Base-by-base conservation (phyloP, 2,888 invertebrate genomes). In the Calameuta filiformis region DNA sequence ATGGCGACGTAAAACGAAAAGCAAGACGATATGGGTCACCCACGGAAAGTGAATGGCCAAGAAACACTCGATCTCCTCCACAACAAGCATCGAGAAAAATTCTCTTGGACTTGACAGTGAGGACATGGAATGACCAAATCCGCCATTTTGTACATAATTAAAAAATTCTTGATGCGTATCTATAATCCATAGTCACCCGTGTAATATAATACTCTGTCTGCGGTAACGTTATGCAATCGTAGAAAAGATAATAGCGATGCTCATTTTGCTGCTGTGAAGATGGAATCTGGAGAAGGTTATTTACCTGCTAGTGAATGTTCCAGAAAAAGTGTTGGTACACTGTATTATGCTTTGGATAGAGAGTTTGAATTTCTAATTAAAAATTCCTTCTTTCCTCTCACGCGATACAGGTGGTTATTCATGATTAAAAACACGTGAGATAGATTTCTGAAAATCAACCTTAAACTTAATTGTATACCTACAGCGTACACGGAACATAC, bases 31-130 rank as follows among this genome's bases (percentile, higher is more conserved):
- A 85, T 81, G 79, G 89, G 88, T 88, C 88, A 86, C 80, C 83
- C 75, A 83, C 86, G 83, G 88, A 89, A 89, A 89, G 89, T 87
- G 88, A 89, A 87, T 87, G 87, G 86, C 82, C 83, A 78, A 71
- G 71, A 71, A 23, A 56, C 56, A 56, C 23, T 9, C 56, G 23
- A 56, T 56, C 56, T 56, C 56, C 56, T 23, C 40, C 40, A 6
- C 56, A 56, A 56, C 56, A 56, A 56, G 56, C 23, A 56, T 56
- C 23, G 9, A 9, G 56, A 56, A 56, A 23, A 1, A 56, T 56
- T 56, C 56, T 15, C 1, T 56, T 56, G 23, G 56, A 23, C 56
- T 56, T 56, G 56, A 56, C 56, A 56, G 23, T 56, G 56, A 56
- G 56, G 23, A 56, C 56, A 56, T 6, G 56, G 9, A 2, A 23